Conservation (phyloP, 1,140 invertebrate genomes). For the Pseudomyrmex flavicornis region DNA sequence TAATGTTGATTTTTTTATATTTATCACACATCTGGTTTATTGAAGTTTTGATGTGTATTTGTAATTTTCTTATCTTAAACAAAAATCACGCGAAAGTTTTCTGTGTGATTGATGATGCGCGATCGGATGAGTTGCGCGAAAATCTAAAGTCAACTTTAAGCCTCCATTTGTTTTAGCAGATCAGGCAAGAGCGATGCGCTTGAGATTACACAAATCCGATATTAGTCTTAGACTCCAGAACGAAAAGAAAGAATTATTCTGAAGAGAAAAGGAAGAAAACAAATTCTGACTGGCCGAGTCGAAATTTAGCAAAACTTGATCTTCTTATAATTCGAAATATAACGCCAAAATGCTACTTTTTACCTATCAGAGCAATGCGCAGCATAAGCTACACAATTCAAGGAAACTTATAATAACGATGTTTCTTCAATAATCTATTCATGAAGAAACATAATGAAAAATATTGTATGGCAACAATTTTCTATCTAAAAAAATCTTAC, state of each 20-base stretch:
- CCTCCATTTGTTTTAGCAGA: conserved; percentile 44
- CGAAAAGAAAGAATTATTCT: not conserved
- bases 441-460: not conserved
- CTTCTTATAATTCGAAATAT: too few relatives aligned
- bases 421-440: too few relatives aligned
- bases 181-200: conserved; percentile 31
- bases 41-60: not conserved
- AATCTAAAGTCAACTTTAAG: conserved; percentile 52
- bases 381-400: too few relatives aligned
- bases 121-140: conserved; percentile 17
- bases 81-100: not conserved
- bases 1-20: not conserved
- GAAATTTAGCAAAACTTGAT: too few relatives aligned
- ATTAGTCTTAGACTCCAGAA: conserved; percentile 39
- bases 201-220: conserved; percentile 52
- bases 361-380: too few relatives aligned
- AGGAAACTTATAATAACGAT: too few relatives aligned
- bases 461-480: conserved; percentile 4
- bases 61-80: conserved; percentile 20
- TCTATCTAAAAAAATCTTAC: not conserved
- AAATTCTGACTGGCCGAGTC: too few relatives aligned
- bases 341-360: too few relatives aligned
- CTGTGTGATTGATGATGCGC: conserved; percentile 1
- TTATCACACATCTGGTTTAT: too few relatives aligned
- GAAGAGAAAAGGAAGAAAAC: not conserved